Base-by-base conservation (phyloP, 2,113 vertebrate species). In the Lutjanus erythropterus region DNA sequence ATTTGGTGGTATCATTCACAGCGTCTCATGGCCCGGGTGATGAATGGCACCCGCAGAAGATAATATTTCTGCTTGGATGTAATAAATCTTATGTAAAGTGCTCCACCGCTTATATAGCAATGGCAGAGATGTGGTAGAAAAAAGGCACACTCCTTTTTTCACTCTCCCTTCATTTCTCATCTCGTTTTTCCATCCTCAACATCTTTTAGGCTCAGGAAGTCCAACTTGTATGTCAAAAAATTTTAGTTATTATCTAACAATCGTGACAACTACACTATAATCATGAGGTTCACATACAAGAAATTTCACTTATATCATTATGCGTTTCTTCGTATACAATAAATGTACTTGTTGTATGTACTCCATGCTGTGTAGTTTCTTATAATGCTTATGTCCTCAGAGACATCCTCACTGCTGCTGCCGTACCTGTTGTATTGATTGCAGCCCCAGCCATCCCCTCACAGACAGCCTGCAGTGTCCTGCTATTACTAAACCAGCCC, bases 51-150 rank as follows among this genome's bases (percentile, higher is more conserved):
- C 95, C 94, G 93, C 95, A 95, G 95, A 95, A 94, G 96, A 97
- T 97, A 97, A 96, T 98, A 96, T 96, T 97, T 97, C 96, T 96
- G 96, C 97, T 97, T 96, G 95, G 96, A 96, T 97, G 96, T 96
- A 96, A 98, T 97, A 97, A 97, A 97, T 96, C 96, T 97, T 96
- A 96, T 88, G 87, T 95, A 95, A 95, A 95, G 94, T 95, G 92
- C 92, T 94, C 87, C 86, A 87, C 72, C 50, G 91, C 90, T 91
- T 94, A 94, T 93, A 93, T 82, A 90, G 88, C 86, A 87, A 84
- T 77, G 83, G 89, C 78, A 90, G 67, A 69, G 74, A 84, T 59
- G 83, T 88, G 80, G 67, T 71, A 16, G 37, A 44, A 77, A 46
- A 78, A 59, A 83, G 33, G 75, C 52, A 56, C 66, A 41, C 44